These are phyloP conservation scores for Edolisoma coerulescens DNA, from an alignment of 2,113 vertebrate species.

Conservation along the genomic window DNA sequence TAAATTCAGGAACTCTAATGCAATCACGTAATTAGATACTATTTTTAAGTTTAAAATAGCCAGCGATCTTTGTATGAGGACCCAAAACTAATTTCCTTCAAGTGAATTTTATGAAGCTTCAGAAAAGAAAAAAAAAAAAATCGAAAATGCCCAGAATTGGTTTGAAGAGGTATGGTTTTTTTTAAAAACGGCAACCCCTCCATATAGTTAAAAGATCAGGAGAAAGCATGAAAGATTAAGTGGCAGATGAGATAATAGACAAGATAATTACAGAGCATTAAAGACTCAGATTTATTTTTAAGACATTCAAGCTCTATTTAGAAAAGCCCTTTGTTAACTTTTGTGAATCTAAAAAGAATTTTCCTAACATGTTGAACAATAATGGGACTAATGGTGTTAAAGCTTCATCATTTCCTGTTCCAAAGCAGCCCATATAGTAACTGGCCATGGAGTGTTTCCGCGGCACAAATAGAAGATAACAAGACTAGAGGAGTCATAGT, in stretches of 20 bases:
- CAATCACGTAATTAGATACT: not conserved
- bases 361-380: constrained; percentile 47
- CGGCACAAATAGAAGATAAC: not conserved
- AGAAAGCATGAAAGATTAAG: constrained; percentile 70
- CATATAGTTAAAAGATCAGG: constrained; percentile 59
- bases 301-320: constrained; percentile 72
- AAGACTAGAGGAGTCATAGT: not conserved
- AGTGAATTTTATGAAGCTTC: constrained; percentile 42
- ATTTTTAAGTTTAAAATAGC: constrained; percentile 19
- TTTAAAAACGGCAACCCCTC: not conserved
- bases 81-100: constrained; percentile 29
- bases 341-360: constrained; percentile 68
- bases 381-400: constrained; percentile 1
- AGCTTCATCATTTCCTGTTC: not conserved
- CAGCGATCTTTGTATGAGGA: not conserved
- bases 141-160: constrained; percentile 39
- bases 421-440: not conserved
- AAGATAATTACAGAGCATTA: constrained; percentile 77
- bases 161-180: constrained; percentile 26
- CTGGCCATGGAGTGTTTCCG: not conserved
- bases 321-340: constrained; percentile 71
- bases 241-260: constrained; percentile 72
- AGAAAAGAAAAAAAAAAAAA: not conserved
- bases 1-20: not conserved
- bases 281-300: constrained; percentile 75